Base-by-base conservation (phyloP, 2,113 vertebrate species). In the Notothenia coriiceps region DNA sequence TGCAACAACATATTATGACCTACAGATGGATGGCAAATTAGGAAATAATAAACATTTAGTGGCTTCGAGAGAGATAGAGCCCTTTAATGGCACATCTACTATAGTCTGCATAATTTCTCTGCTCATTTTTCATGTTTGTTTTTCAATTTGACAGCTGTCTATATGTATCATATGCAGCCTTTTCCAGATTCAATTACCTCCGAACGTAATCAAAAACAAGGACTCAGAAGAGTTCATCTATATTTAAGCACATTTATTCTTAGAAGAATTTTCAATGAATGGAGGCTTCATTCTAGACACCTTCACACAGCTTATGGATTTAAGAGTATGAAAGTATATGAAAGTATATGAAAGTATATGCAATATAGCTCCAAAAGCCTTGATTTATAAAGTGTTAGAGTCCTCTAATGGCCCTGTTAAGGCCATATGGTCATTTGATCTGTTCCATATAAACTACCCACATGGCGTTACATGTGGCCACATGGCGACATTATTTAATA, bases 371-470 rank as follows among this genome's bases (percentile, higher is more conserved):
- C 43, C 12, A 46, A 46, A 64, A 14, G n/a, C 43, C n/a, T 47
- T 2, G n/a, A 64, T 64, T 47, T 8, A 43, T 64, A 4, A 29
- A 29, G 29, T 29, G 29, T 29, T 29, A 29, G 29, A 29, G 29
- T 29, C 29, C 29, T 4, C 29, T 29, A 29, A 29, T 29, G 29
- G 29, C 10, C 8, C 18, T 68, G 10, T 43, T 56, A 69, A 55
- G 22, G n/a, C n/a, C 51, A 55, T 25, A 43, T 68, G 50, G 33
- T 43, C 55, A 56, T 70, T 70, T 70, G 25, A 70, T 70, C 67
- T 15, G n/a, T 44, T 44, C 17, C 25, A 25, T 25, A 15, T 64
- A 7, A 52, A 68, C 29, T 20, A 20, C 35, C n/a, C n/a, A 70
- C n/a, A 56, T 56, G 14, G 8, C 10, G 5, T 17, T 29, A 29